phyloP scores from a whole-genome alignment of 2,113 vertebrate genomes.

The Machaerirhynchus nigripectus region DNA sequence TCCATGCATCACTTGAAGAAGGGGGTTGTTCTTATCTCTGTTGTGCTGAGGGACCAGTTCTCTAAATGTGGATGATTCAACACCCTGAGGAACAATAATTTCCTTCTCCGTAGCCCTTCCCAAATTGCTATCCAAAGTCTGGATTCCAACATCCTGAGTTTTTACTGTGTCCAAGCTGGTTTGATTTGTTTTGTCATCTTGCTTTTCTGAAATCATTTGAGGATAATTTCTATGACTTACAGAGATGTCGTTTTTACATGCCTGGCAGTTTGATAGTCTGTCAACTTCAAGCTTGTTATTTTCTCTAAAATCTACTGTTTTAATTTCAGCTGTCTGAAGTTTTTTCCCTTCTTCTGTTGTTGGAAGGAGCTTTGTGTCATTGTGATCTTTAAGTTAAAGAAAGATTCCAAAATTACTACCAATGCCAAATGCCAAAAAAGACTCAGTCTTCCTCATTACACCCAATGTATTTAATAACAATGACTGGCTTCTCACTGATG shows the following conservation, averaged over 20 bases:
- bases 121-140: constrained; percentile 46
- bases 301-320: constrained; percentile 26
- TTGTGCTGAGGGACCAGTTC: background rate
- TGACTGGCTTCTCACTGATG: background rate
- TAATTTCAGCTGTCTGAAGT: constrained; percentile 54
- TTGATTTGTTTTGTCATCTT: constrained; percentile 47
- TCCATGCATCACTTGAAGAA: background rate
- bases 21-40: background rate
- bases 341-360: constrained; percentile 65
- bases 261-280: constrained; percentile 20
- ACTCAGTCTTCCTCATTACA: background rate
- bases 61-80: constrained; percentile 8
- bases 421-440: background rate
- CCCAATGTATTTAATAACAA: background rate
- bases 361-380: constrained; percentile 30
- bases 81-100: background rate
- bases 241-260: constrained; percentile 32
- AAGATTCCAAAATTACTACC: constrained; percentile 21
- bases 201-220: background rate
- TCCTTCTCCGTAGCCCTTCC: background rate
- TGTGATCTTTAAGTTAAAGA: constrained; percentile 54
- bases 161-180: constrained; percentile 51
- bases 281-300: constrained; percentile 49
- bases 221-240: constrained; percentile 30
- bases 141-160: constrained; percentile 79